Evolutionary conservation across 2,113 vertebrate species (phyloP).

Genomic region (Heliornis fulica): DNA sequence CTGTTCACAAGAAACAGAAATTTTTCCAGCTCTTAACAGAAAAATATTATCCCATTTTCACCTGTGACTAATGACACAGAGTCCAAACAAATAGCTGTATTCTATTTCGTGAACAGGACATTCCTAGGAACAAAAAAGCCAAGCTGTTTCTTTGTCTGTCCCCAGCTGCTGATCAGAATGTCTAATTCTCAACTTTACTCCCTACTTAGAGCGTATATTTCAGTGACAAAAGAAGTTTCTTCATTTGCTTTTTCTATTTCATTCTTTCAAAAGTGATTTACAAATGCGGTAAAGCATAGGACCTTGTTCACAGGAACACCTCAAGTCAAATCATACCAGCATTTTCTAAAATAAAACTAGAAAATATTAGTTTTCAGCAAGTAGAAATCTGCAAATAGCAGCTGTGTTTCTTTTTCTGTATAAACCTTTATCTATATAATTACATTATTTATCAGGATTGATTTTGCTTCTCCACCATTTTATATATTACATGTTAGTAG

Average conservation of each 20-base stretch:
- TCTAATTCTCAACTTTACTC: neutral
- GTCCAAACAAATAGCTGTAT: neutral
- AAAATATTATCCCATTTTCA: neutral
- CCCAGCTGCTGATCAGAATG: neutral
- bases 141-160: neutral
- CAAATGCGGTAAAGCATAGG: neutral
- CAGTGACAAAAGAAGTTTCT: neutral
- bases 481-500: neutral
- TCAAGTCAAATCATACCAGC: neutral
- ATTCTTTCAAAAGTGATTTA: neutral
- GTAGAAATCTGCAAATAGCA: neutral
- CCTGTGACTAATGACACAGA: neutral
- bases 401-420: neutral
- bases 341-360: neutral
- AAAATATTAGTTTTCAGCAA: neutral
- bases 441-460: neutral
- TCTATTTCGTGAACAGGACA: neutral
- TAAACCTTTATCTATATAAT: neutral
- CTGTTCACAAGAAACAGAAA: neutral
- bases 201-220: neutral
- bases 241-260: neutral
- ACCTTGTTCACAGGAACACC: neutral
- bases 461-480: neutral
- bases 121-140: neutral
- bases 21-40: neutral